Percentiles rank a stretch among this genome's conserved stretches.
Evolutionary conservation across 2,888 invertebrate genomes (phyloP).

Genomic region (Glyphotaelius pellucidus): DNA sequence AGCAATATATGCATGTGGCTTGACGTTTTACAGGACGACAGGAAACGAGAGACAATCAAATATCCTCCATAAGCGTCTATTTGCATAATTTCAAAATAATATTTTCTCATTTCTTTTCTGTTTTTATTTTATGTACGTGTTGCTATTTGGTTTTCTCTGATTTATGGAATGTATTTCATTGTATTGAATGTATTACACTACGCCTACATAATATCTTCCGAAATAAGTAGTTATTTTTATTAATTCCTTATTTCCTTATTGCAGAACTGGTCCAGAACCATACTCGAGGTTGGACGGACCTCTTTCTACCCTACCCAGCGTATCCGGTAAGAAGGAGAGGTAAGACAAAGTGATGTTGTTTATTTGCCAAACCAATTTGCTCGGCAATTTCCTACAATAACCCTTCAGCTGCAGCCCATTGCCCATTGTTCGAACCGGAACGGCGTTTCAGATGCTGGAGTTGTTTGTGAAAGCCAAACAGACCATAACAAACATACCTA

Average conservation of each 20-base stretch:
- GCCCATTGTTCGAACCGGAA: not conserved
- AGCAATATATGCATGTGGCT: no score
- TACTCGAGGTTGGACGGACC: constrained; percentile 51
- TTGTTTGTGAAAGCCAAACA: constrained; percentile 24
- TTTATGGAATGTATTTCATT: no score
- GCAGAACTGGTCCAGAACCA: constrained; percentile 56
- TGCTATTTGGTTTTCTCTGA: no score
- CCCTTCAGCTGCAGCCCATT: constrained; percentile 7
- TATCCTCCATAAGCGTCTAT: no score
- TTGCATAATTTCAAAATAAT: no score
- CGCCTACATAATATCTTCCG: no score
- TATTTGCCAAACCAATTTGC: constrained; percentile 12
- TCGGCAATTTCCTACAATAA: not conserved
- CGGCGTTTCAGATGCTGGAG: not conserved
- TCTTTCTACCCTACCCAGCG: constrained; percentile 55
- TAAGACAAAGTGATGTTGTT: not conserved
- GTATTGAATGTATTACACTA: no score
- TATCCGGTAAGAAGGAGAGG: constrained; percentile 53
- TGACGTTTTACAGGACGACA: no score
- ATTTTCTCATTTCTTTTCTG: no score
- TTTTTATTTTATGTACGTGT: no score
- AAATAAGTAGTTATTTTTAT: no score
- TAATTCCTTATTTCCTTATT: constrained; percentile 12
- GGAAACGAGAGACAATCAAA: no score
- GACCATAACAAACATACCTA: not conserved